Evolutionary conservation across 1,140 invertebrate genomes (phyloP).

Genomic region (Andricus grossulariae): DNA sequence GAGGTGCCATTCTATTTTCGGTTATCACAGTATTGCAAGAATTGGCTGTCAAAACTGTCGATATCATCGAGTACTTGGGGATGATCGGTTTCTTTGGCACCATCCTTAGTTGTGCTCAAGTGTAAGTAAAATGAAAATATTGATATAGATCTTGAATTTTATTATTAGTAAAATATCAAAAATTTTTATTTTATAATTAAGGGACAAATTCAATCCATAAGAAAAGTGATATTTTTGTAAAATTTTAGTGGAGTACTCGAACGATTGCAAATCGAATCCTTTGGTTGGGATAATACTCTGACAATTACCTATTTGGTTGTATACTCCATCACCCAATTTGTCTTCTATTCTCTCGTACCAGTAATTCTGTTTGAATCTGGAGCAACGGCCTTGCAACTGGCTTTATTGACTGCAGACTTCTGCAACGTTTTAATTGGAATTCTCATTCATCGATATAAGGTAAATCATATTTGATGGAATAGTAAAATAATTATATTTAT

Average conservation of each 20-base stretch:
- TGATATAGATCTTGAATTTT: not conserved
- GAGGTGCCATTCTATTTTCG: conserved; percentile 88
- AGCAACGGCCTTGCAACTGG: conserved; percentile 88
- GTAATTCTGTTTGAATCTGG: conserved; percentile 87
- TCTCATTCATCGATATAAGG: conserved; percentile 89
- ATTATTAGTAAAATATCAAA: not conserved
- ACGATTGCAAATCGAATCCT: conserved; percentile 72
- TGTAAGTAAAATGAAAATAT: conserved; percentile 78
- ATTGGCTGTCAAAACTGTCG: conserved; percentile 87
- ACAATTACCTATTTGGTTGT: conserved; percentile 78
- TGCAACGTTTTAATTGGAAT: conserved; percentile 89
- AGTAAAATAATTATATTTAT: not conserved
- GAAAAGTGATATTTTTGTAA: conserved; percentile 36
- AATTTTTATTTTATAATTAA: too few relatives aligned
- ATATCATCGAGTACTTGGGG: conserved; percentile 89
- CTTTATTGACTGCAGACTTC: conserved; percentile 90
- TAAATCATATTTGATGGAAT: conserved; percentile 66
- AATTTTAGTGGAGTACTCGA: conserved; percentile 72
- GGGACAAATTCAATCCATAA: not conserved
- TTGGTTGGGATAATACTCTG: conserved; percentile 78
- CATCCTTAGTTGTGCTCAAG: conserved; percentile 86
- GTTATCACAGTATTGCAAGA: conserved; percentile 90
- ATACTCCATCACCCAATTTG: conserved; percentile 82
- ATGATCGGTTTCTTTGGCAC: conserved; percentile 90
- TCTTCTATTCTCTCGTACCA: conserved; percentile 87